Base-by-base conservation (phyloP, 2,888 invertebrate genomes). In the Dasypogon diadema region DNA sequence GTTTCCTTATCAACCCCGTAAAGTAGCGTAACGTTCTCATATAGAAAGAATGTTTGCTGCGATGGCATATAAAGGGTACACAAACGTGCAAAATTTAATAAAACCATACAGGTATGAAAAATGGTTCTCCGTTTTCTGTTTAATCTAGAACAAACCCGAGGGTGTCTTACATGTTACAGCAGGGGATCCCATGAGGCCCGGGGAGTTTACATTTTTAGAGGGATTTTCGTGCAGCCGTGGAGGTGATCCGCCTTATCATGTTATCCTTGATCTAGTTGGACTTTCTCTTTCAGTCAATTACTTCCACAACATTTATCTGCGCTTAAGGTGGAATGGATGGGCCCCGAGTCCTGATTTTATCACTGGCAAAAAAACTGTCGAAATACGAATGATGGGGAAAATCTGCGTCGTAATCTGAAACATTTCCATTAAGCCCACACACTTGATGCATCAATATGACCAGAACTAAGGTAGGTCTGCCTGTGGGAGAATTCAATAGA, bases 101-200 rank as follows among this genome's bases (percentile, higher is more conserved):
- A 65, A 65, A 65, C 48, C 65, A 65, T 65, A 65, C 26, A 65
- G 65, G 65, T 65, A 65, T 65, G 65, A 65, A 65, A 65, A 65
- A 65, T 65, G 48, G 22, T 22, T 10, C 65, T 21, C 24, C 12
- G 46, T 42, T 42, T 42, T 34, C 26, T 24, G 65, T 65, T 46
- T 65, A 65, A 65, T 65, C 65, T 65, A 18, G 26, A 24, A 24
- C 65, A 42, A 48, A 24, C 14, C 46, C 46, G n/a, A 46, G 6
- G 48, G 24, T 14, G 24, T 48, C 65, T 65, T 26, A 48, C 24
- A 42, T 14, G 22, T 26, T 46, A 4, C 42, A 42, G 22, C 24
- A 24, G 46, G 48, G 12, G 18, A 42, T 21, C 65, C 46, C 42
- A 42, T 65, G 22, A 46, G 46, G 24, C 22, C 37, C 18, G 18